phyloP scores from a whole-genome alignment of 2,113 vertebrate species.

The Cryptoleucopteryx plumbea region DNA sequence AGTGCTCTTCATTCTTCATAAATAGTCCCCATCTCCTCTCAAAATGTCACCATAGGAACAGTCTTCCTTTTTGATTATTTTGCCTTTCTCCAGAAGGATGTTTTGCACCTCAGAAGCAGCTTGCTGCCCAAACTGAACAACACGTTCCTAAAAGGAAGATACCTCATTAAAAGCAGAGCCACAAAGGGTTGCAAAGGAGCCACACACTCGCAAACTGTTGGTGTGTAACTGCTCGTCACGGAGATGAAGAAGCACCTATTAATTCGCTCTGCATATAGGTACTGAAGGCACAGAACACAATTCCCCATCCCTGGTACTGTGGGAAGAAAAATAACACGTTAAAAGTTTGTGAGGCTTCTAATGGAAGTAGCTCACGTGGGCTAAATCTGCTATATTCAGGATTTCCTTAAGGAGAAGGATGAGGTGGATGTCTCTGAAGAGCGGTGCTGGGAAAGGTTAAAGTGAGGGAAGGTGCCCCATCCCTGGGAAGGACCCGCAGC shows the following conservation, averaged over 20 bases:
- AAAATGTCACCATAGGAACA: not conserved
- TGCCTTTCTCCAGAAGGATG: not conserved
- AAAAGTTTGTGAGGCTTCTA: not conserved
- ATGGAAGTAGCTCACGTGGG: not conserved
- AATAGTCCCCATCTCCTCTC: not conserved
- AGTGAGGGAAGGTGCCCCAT: fast-evolving
- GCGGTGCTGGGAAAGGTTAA: not conserved
- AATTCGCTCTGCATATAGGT: not conserved
- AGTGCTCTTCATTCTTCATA: not conserved
- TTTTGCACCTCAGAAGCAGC: not conserved
- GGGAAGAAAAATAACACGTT: not conserved
- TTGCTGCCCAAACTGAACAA: not conserved
- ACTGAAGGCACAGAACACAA: not conserved
- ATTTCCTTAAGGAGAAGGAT: not conserved
- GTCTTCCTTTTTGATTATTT: not conserved
- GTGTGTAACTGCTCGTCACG: not conserved
- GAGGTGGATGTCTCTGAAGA: not conserved
- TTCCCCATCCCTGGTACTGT: not conserved
- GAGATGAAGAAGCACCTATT: not conserved
- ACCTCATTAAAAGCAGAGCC: not conserved
- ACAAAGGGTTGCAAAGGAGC: not conserved
- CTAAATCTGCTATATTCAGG: not conserved
- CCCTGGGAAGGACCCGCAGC: not conserved
- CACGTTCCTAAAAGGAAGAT: not conserved
- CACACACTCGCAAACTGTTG: not conserved